Evolutionary conservation across 37 sponge, comb jelly and placozoan species (phyloP).

Genomic region (Amphimedon queenslandica): DNA sequence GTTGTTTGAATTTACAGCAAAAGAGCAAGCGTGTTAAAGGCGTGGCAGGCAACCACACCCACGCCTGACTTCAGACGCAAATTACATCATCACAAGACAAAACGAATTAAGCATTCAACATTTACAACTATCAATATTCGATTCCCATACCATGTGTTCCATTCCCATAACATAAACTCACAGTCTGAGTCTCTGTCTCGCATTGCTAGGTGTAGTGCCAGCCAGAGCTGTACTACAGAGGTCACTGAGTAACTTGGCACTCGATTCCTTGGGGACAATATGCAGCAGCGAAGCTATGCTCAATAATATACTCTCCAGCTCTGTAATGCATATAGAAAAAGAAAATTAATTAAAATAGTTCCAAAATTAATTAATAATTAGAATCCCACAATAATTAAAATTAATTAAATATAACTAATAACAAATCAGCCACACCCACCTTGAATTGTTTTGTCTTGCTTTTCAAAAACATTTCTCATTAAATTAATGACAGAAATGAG

Average conservation of each 20-base stretch:
- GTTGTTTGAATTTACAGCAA: neutral
- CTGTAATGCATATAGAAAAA: constrained; percentile 16
- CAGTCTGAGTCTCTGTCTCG: neutral
- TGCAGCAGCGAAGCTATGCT: constrained; percentile 59
- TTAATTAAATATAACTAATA: no score
- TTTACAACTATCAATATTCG: neutral
- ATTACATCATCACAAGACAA: constrained; percentile 60
- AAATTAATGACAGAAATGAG: no score
- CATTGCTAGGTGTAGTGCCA: neutral
- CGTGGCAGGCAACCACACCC: constrained; percentile 50
- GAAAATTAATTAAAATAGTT: neutral
- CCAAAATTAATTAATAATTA: no score
- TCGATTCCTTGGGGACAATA: constrained; percentile 17
- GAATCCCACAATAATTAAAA: no score
- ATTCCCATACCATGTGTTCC: neutral
- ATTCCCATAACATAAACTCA: constrained; percentile 5
- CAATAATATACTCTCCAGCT: constrained; percentile 60
- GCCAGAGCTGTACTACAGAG: constrained; percentile 2
- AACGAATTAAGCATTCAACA: neutral
- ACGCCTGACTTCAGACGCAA: constrained; percentile 50
- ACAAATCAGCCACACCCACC: no score
- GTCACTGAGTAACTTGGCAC: constrained; percentile 5
- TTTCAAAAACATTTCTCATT: no score
- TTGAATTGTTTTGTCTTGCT: no score
- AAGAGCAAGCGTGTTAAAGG: neutral